Base-by-base conservation (phyloP, 2,113 vertebrate genomes). In the Chaetura pelagica region DNA sequence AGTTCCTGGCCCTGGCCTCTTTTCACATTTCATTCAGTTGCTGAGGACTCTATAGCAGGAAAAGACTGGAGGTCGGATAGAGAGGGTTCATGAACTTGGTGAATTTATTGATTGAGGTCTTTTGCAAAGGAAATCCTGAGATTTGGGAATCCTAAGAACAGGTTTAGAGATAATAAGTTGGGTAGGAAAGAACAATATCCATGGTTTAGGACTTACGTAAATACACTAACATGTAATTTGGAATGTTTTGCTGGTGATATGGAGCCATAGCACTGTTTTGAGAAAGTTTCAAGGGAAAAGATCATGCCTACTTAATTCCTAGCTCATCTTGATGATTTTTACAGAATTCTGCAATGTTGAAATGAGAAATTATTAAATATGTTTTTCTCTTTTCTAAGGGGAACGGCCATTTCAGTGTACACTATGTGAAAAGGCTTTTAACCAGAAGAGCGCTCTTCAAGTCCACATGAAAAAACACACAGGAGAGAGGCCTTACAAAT, bases 401-500 rank as follows among this genome's bases (percentile, higher is more conserved):
- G 99, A 99, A 90, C 98, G 99, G 5, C 99, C 99, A 1, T 99
- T 99, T 97, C 99, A 98, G 87, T 99, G 99, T 96, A 96, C 94
- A 0, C 97, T 99, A 6, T 99, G 99, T 71, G 99, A 99, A 82
- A 99, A 99, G 87, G 99, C 99, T 54, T 99, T 99, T 97, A 99
- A 99, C 97, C 99, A 99, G 99, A 99, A 99, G 98, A 99, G 99
- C 4, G 99, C 99, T 6, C 98, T 99, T 92, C 99, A 99, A 96
- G 99, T 99, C 73, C 99, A 99, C 94, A 99, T 99, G 98, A 99
- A 99, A 97, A 99, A 99, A 94, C 99, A 99, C 97, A 99, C 99
- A 0, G 99, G 99, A 10, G 99, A 99, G 98, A 98, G 99, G 97
- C 99, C 99, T 40, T 99, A 99, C 83, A 98, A 98, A 92, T 99